Base-by-base conservation (phyloP, 2,797 vertebrate species). In the Petrocephalus sullivani region DNA sequence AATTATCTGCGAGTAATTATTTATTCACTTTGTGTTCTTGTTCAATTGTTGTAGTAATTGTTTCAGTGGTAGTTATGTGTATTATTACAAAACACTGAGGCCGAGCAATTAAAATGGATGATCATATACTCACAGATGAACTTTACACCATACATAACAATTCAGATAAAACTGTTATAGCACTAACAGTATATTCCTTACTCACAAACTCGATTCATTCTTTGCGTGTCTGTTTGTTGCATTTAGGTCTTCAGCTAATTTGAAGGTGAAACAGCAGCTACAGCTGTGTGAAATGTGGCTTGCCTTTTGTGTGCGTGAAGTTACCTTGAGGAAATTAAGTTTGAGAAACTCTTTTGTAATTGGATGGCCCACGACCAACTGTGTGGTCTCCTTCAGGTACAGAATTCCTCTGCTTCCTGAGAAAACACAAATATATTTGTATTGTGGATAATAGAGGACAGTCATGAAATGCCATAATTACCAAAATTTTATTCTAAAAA, bases 311-410 rank as follows among this genome's bases (percentile, higher is more conserved):
- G 92, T 96, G 90, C 95, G 95, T 0, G 95, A 96, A 91, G 96
- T 98, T 90, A 96, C 97, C 1, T 97, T 97, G 93, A 97, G 96
- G 2, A 97, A 96, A 92, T 93, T 95, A 0, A 92, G 90, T 90
- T 92, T 93, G 0, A 96, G 97, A 87, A 95, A 94, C 88, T 97
- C 97, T 0, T 98, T 98, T 87, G 97, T 97, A 88, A 94, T 98
- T 33, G 97, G 97, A 86, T 98, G 97, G 97, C 97, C 97, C 71
- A 97, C 96, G 88, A 96, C 92, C 90, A 98, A 98, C 94, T 97
- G 94, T 0, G 96, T 95, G 0, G 95, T 96, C 37, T 95, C 94
- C 3, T 97, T 96, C 90, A 97, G 97, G 97, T 98, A 95, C 4
- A 16, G 23, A 28, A 33, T 85, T 3, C n/a, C 10, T 49, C 14